These are phyloP conservation scores for Chrysomallon squamiferum DNA, from an alignment of 1,140 invertebrate species.

Conservation along the genomic window DNA sequence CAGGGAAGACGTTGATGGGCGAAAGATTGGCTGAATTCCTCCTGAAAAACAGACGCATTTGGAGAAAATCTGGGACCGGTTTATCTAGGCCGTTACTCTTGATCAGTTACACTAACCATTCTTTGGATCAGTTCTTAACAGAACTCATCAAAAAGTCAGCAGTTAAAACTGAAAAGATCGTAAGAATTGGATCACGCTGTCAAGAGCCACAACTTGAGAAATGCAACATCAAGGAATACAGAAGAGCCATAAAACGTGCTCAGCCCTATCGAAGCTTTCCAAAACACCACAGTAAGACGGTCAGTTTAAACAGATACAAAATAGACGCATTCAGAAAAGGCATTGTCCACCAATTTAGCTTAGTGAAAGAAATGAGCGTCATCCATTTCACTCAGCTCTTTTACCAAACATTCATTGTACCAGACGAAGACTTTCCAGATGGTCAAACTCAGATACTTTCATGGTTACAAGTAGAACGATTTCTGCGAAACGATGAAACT, in stretches of 20 bases:
- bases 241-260: no score
- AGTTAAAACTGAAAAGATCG: no score
- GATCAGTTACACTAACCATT: slow-evolving; percentile 87
- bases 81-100: slow-evolving; percentile 71
- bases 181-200: slow-evolving; percentile 24
- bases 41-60: slow-evolving; percentile 36
- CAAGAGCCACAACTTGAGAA: slow-evolving; percentile 12
- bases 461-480: no score
- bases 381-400: not conserved
- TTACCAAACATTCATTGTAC: not conserved
- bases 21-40: slow-evolving; percentile 55
- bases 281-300: not conserved
- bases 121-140: slow-evolving; percentile 85
- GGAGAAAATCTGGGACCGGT: slow-evolving; percentile 1
- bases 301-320: not conserved
- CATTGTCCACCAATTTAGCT: not conserved
- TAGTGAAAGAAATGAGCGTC: not conserved
- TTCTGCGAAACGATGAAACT: no score
- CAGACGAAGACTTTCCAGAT: not conserved
- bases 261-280: not conserved
- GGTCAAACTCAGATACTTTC: no score
- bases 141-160: slow-evolving; percentile 58
- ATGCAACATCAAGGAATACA: slow-evolving; percentile 12
- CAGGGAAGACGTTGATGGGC: slow-evolving; percentile 55
- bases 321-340: not conserved